Base-by-base conservation (phyloP, 2,888 invertebrate species). In the Aromia moschata region DNA sequence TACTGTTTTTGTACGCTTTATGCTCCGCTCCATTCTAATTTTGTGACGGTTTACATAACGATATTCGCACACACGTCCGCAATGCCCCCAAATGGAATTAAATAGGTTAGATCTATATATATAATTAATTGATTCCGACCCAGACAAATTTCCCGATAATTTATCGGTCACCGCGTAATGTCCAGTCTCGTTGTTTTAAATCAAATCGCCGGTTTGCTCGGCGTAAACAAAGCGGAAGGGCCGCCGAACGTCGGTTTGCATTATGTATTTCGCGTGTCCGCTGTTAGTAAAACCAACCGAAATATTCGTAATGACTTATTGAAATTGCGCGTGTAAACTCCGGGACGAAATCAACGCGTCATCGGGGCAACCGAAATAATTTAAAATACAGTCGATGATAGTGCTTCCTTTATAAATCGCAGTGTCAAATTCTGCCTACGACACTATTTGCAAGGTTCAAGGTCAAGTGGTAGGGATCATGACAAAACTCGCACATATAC, bases 301-400 rank as follows among this genome's bases (percentile, higher is more conserved):
- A 67, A 67, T 64, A 64, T 64, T 64, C 58, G 47, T 58, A 62
- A 62, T 65, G 63, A 51, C 60, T 58, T 62, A 58, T 62, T 58
- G 62, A 62, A 58, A 49, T 49, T 36, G 52, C 45, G 49, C 37
- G 54, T 51, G 43, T 46, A n/a, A n/a, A n/a, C n/a, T n/a, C n/a
- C n/a, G n/a, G n/a, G n/a, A n/a, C n/a, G n/a, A n/a, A n/a, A 56
- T 59, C 38, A 44, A 31, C 55, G 56, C 30, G 37, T 25, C 36
- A 43, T 37, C 41, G 40, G 45, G 30, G n/a, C n/a, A n/a, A n/a
- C n/a, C n/a, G n/a, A n/a, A n/a, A n/a, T n/a, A n/a, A n/a, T n/a
- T n/a, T n/a, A n/a, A n/a, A n/a, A n/a, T n/a, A n/a, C n/a, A n/a
- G n/a, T n/a, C n/a, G n/a, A n/a, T n/a, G n/a, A n/a, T n/a, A n/a